Percentiles rank a stretch among this genome's conserved stretches.
These are phyloP conservation scores for Cryptotermes secundus DNA, from an alignment of 1,140 invertebrate genomes.

Conservation along the genomic window DNA sequence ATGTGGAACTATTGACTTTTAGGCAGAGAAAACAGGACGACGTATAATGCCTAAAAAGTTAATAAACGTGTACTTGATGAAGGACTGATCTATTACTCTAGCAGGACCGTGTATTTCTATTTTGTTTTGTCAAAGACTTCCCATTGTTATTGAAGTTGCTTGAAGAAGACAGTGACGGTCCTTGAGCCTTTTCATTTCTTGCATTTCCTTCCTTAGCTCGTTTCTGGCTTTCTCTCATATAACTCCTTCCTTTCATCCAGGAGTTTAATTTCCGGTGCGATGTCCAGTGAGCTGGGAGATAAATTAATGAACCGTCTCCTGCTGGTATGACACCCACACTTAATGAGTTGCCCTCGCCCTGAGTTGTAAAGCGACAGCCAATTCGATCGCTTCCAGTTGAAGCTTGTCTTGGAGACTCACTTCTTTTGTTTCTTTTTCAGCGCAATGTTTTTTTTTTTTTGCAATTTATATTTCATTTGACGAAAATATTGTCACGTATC, in stretches of 20 bases:
- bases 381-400: not conserved
- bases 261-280: conserved; percentile 15
- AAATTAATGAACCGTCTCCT: conserved; percentile 1
- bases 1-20: too few relatives aligned
- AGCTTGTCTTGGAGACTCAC: too few relatives aligned
- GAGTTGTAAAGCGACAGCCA: not conserved
- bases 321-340: not conserved
- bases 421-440: too few relatives aligned
- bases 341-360: not conserved
- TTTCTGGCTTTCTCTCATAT: not conserved
- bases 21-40: too few relatives aligned
- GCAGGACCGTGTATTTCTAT: not conserved
- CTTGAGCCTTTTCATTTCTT: not conserved
- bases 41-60: too few relatives aligned
- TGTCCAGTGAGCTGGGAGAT: not conserved
- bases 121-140: not conserved
- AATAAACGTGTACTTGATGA: too few relatives aligned
- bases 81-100: too few relatives aligned
- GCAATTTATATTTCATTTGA: too few relatives aligned
- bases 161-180: not conserved
- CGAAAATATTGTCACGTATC: too few relatives aligned
- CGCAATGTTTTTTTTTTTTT: too few relatives aligned
- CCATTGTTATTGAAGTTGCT: not conserved
- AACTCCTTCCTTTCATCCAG: conserved; percentile 5
- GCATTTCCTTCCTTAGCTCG: not conserved